phyloP scores from a whole-genome alignment of 2,797 vertebrate species.

The Centroberyx gerrardi region DNA sequence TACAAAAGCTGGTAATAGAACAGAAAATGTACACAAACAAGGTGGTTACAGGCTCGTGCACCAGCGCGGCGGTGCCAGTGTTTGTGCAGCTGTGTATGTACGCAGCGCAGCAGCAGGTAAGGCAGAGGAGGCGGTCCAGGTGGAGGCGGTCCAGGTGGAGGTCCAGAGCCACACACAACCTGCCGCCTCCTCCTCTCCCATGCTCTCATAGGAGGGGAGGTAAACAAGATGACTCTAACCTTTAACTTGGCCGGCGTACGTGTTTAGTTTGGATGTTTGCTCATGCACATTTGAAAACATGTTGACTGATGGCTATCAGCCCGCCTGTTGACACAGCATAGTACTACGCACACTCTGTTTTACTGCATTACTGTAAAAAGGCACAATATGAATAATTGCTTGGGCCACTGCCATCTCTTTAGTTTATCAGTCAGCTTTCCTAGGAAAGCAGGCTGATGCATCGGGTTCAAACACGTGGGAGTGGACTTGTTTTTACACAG shows the following conservation, averaged over 20 bases:
- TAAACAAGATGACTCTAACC: conserved; percentile 68
- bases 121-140: conserved; percentile 8
- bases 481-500: conserved; percentile 18
- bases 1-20: conserved; percentile 47
- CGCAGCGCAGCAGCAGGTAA: conserved; percentile 61
- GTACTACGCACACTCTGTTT: conserved; percentile 56
- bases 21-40: conserved; percentile 55
- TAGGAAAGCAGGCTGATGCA: conserved; percentile 39
- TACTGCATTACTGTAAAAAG: conserved; percentile 41
- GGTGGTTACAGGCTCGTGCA: conserved; percentile 32
- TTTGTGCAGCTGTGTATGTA: conserved; percentile 82
- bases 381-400: conserved; percentile 70
- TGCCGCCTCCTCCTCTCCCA: conserved; percentile 50
- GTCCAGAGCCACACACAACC: conserved; percentile 38
- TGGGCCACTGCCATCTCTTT: conserved; percentile 26
- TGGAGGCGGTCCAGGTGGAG: not conserved
- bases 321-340: conserved; percentile 75
- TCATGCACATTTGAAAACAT: conserved; percentile 79
- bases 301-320: conserved; percentile 75
- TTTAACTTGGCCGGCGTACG: conserved; percentile 47
- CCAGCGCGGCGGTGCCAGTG: conserved; percentile 46
- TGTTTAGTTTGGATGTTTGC: conserved; percentile 77
- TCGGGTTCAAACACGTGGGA: not conserved
- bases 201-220: conserved; percentile 50
- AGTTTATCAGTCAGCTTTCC: conserved; percentile 40